Percentiles rank a stretch among this genome's conserved stretches.
Conservation (phyloP, 2,113 vertebrate genomes). For the Ailurus styani region DNA sequence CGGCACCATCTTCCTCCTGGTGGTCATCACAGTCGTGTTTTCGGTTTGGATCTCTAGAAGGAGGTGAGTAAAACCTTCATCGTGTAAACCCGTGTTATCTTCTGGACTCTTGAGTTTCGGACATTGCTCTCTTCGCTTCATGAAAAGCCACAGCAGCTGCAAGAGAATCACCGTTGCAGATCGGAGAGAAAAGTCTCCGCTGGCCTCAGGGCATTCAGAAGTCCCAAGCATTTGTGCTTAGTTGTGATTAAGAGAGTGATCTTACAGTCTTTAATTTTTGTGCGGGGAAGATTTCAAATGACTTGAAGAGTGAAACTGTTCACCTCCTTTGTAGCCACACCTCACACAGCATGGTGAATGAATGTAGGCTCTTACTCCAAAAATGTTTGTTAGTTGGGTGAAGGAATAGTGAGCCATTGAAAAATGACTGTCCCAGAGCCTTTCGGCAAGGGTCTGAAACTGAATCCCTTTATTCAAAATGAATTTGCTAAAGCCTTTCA, state of each 20-base stretch:
- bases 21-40: constrained; percentile 80
- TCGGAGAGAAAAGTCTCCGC: neutral
- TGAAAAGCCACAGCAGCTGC: neutral
- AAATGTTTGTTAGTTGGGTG: neutral
- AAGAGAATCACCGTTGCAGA: neutral
- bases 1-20: constrained; percentile 83
- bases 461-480: constrained; percentile 20
- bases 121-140: neutral
- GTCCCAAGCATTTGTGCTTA: neutral
- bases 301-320: neutral
- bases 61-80: constrained; percentile 81
- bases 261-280: neutral
- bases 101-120: neutral
- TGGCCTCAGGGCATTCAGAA: neutral
- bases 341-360: neutral
- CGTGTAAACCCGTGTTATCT: neutral
- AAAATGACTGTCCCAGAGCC: neutral
- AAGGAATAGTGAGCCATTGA: constrained; percentile 12
- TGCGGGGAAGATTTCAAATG: neutral
- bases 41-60: constrained; percentile 84
- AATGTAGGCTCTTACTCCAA: neutral
- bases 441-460: constrained; percentile 9
- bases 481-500: constrained; percentile 1
- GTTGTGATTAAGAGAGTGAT: neutral
- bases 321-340: neutral